Evolutionary conservation across 1,140 invertebrate species (phyloP).

Genomic region (Doryteuthis pealeii): DNA sequence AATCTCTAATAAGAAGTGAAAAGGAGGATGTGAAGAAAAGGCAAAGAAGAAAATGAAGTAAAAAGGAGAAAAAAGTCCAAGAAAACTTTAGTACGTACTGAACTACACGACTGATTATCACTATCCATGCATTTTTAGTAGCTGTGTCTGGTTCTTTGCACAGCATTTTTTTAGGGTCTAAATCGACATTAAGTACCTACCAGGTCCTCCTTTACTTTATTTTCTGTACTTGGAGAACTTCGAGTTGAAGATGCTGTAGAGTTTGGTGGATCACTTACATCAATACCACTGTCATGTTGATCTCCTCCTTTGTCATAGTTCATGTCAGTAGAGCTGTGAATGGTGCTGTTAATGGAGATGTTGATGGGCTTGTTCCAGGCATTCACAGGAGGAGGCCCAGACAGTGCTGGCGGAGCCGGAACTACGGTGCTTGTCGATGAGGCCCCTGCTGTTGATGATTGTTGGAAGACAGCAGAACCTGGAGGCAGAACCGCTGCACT

Average conservation of each 20-base stretch:
- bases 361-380: slow-evolving; percentile 85
- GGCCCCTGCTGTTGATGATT: not conserved
- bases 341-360: slow-evolving; percentile 27
- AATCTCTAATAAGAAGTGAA: too few species aligned
- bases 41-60: too few species aligned
- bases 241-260: slow-evolving; percentile 61
- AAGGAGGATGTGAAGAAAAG: too few species aligned
- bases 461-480: slow-evolving; percentile 9
- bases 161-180: slow-evolving; percentile 1
- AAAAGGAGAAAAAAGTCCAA: too few species aligned
- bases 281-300: slow-evolving; percentile 64
- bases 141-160: not conserved
- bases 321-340: slow-evolving; percentile 24
- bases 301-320: slow-evolving; percentile 57
- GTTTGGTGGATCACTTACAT: slow-evolving; percentile 63
- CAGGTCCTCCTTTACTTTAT: slow-evolving; percentile 50
- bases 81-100: slow-evolving; percentile 1
- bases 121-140: not conserved
- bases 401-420: not conserved
- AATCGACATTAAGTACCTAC: slow-evolving; percentile 4
- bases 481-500: slow-evolving; percentile 6
- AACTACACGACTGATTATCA: not conserved
- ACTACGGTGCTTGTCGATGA: slow-evolving; percentile 2
- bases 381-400: slow-evolving; percentile 66
- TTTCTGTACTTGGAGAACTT: slow-evolving; percentile 61